phyloP scores from a whole-genome alignment of 64 coral and sea anemone genomes.

The Porites australiensis region DNA sequence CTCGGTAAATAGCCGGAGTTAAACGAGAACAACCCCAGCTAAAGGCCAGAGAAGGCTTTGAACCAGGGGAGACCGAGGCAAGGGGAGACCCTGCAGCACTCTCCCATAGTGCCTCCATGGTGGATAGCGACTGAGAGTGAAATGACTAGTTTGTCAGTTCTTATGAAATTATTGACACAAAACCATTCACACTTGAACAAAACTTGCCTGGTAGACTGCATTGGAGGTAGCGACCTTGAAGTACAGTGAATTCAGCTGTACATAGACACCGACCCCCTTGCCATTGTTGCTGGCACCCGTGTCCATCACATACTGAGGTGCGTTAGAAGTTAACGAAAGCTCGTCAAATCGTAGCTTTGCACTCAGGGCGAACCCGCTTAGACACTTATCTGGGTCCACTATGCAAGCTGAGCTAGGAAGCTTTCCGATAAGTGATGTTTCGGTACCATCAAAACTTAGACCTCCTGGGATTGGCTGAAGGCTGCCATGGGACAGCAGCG shows the following conservation, averaged over 20 bases:
- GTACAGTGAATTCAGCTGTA: constrained; percentile 55
- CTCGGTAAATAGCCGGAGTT: no score
- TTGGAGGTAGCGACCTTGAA: constrained; percentile 65
- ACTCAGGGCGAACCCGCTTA: constrained; percentile 63
- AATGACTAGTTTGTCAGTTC: no score
- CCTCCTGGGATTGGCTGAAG: constrained; percentile 49
- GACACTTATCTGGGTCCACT: constrained; percentile 65
- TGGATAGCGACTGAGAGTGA: no score
- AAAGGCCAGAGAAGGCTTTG: no score
- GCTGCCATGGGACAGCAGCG: constrained; percentile 48
- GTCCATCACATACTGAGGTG: constrained; percentile 83
- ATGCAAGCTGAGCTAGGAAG: constrained; percentile 61
- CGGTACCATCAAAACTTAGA: constrained; percentile 62
- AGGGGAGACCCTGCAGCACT: no score
- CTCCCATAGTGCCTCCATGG: no score
- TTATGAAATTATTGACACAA: no score
- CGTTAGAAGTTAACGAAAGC: constrained; percentile 24
- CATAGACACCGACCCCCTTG: constrained; percentile 60
- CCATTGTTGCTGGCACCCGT: constrained; percentile 62
- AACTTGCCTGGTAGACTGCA: constrained; percentile 56
- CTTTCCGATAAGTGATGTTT: constrained; percentile 54
- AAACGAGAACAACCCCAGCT: no score
- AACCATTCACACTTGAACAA: no score
- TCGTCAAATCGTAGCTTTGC: constrained; percentile 70
- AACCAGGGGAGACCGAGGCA: no score